Base-by-base conservation (phyloP, 2,113 vertebrate species). In the Conger conger region DNA sequence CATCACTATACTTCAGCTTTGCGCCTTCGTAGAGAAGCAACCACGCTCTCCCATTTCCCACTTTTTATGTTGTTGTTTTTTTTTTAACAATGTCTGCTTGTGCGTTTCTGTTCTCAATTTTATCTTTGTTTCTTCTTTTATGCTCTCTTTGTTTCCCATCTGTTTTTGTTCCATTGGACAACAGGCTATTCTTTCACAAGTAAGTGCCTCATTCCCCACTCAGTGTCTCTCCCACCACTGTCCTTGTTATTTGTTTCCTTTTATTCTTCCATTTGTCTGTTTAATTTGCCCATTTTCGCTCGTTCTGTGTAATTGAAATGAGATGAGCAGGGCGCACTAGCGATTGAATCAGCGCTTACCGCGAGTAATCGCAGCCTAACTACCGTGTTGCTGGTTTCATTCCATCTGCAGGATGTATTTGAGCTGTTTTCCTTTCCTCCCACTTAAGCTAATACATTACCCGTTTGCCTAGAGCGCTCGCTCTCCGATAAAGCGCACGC, bases 121-220 rank as follows among this genome's bases (percentile, higher is more conserved):
- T 86, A 91, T 60, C 60, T 53, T 85, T 91, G 84, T 89, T 91
- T 92, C 54, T 91, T 83, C 84, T 87, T 88, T 88, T 90, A 90
- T 95, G 87, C 94, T 83, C 90, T 86, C 91, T 88, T 93, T 92
- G 93, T 90, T 90, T 96, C 93, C 92, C 93, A 93, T 90, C 93
- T 95, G 95, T 94, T 90, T 93, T 93, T 95, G 88, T 96, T 95
- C 96, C 96, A 89, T 94, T 94, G 97, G 96, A 94, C 94, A 92
- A 93, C 97, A 99, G 98, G 90, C 91, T 95, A 92, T 96, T 94
- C 96, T 94, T 94, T 94, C 87, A 95, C 96, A 99, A 97, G 98
- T 98, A 99, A 99, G 98, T 99, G 95, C 93, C 93, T 94, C 91
- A 93, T 91, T 89, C 91, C 76, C 87, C 53, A n/a, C 40, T 88